Percentiles rank a stretch among this genome's conserved stretches.
Evolutionary conservation across 2,113 vertebrate species (phyloP).

Genomic region (Paramormyrops kingsleyae): DNA sequence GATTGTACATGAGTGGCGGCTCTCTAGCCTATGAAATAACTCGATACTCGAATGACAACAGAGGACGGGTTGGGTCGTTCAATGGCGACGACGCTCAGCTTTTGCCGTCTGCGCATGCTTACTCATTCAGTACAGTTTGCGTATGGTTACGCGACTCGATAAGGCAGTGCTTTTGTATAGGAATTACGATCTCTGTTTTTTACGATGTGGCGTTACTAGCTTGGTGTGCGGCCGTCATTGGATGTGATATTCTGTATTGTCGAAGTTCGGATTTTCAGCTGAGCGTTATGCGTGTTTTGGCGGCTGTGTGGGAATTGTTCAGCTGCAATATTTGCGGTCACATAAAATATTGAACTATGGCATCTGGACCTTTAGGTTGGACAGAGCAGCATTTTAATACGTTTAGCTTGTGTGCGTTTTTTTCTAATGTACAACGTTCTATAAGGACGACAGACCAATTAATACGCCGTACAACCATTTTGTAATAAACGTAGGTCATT

Average conservation of each 20-base stretch:
- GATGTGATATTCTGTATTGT: background rate
- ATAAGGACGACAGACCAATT: background rate
- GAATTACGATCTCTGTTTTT: background rate
- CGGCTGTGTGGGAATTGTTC: background rate
- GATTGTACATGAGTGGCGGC: background rate
- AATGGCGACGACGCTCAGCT: background rate
- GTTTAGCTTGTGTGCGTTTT: background rate
- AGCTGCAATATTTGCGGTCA: background rate
- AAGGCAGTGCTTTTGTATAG: background rate
- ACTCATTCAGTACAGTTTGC: background rate
- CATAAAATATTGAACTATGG: background rate
- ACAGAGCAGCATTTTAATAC: background rate
- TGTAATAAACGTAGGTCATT: background rate
- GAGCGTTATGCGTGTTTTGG: background rate
- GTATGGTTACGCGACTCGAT: background rate
- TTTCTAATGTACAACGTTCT: background rate
- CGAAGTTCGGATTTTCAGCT: background rate
- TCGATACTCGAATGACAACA: background rate
- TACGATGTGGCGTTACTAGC: background rate
- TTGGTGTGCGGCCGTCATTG: background rate
- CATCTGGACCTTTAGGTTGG: background rate
- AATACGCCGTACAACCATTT: background rate
- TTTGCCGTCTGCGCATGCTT: background rate
- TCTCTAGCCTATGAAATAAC: background rate
- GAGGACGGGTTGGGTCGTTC: background rate